These are phyloP conservation scores for Gryllus longicercus DNA, from an alignment of 2,888 invertebrate genomes.

Conservation along the genomic window DNA sequence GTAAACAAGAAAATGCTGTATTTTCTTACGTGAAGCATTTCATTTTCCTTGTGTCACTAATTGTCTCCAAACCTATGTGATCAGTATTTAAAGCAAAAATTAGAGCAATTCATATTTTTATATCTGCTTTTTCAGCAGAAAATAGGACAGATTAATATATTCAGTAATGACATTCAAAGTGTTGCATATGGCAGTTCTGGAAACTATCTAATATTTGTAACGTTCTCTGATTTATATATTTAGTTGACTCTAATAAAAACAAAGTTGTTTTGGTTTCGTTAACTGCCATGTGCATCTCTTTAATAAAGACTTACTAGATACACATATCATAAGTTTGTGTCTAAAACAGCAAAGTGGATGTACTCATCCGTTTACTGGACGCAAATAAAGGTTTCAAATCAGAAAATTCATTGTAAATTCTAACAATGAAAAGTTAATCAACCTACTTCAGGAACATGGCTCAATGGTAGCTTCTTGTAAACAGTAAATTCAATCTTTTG, in stretches of 20 bases:
- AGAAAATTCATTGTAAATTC: no score
- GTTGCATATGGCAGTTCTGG: neutral
- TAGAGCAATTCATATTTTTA: constrained; percentile 10
- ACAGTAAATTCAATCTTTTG: no score
- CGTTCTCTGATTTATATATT: no score
- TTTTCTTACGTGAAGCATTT: neutral
- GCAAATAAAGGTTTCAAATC: no score
- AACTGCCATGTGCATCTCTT: no score
- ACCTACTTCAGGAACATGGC: no score
- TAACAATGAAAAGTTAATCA: no score
- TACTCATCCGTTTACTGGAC: no score
- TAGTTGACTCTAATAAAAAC: no score
- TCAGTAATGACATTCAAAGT: neutral
- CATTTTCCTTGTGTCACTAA: neutral
- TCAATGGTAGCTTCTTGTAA: no score
- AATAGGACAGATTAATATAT: neutral
- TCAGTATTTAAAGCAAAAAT: neutral
- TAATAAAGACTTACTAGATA: neutral
- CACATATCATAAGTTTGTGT: neutral
- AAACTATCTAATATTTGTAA: neutral
- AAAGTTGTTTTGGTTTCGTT: no score
- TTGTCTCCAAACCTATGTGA: neutral
- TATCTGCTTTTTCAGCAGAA: neutral
- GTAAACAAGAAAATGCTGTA: neutral
- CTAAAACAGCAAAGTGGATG: no score